phyloP scores from a whole-genome alignment of 2,888 invertebrate species.

The Lasioglossum leucozonium region DNA sequence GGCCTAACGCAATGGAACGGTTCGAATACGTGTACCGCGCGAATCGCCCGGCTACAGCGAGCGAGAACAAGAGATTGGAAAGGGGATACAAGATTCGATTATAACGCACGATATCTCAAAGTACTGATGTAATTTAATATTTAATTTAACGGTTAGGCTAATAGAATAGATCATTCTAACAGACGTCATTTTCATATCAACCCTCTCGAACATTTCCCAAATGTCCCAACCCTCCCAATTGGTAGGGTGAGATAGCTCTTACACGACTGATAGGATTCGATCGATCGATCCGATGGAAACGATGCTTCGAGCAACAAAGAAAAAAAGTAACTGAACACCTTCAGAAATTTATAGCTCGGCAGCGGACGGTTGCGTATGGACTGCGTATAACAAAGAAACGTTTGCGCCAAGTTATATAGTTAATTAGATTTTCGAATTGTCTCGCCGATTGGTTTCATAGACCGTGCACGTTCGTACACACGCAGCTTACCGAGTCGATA shows the following conservation, averaged over 20 bases:
- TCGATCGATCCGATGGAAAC: background rate
- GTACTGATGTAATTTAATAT: slow-evolving; percentile 17
- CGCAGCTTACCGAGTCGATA: background rate
- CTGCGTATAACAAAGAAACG: background rate
- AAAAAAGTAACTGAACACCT: slow-evolving; percentile 6
- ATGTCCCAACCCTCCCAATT: background rate
- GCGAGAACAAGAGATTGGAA: slow-evolving; percentile 2
- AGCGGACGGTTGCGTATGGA: background rate
- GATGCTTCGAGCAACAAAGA: background rate
- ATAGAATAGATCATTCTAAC: slow-evolving; percentile 4
- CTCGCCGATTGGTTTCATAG: background rate
- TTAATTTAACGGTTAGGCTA: slow-evolving; percentile 7
- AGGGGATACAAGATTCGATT: background rate
- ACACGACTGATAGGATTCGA: slow-evolving; percentile 18
- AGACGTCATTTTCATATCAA: slow-evolving; percentile 5
- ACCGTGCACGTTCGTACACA: background rate
- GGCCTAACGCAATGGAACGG: background rate
- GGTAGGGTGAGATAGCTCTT: background rate
- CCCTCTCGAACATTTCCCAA: background rate
- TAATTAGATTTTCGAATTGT: slow-evolving; percentile 3
- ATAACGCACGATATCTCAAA: slow-evolving; percentile 11
- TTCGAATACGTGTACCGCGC: background rate
- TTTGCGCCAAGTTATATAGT: background rate
- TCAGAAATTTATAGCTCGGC: slow-evolving; percentile 4
- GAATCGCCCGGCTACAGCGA: background rate